Evolutionary conservation across 1,140 invertebrate genomes (phyloP).

Genomic region (Cardiocondyla obscurior): DNA sequence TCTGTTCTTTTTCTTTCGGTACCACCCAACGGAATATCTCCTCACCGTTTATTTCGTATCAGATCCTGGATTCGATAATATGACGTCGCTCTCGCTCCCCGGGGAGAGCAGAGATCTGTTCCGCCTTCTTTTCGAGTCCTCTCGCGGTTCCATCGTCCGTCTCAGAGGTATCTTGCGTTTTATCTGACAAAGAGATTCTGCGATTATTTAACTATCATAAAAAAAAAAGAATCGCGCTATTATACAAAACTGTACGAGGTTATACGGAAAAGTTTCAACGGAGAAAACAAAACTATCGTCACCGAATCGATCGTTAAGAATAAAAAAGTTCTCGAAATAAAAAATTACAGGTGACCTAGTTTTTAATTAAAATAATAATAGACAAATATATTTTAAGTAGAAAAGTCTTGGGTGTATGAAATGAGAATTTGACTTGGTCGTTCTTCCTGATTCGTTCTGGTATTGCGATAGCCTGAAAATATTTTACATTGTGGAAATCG

Average conservation of each 20-base stretch:
- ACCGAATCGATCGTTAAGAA: neutral
- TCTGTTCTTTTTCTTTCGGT: neutral
- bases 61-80: conserved; percentile 66
- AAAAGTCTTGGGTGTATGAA: conserved; percentile 8
- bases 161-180: conserved; percentile 29
- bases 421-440: conserved; percentile 44
- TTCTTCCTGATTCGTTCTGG: neutral
- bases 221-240: conserved; percentile 32
- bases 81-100: conserved; percentile 64
- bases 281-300: neutral
- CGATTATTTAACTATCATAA: neutral
- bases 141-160: conserved; percentile 13
- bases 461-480: conserved; percentile 47
- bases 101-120: conserved; percentile 50
- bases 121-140: conserved; percentile 56
- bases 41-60: conserved; percentile 70
- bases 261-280: neutral
- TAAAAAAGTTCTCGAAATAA: neutral
- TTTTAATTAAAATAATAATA: neutral
- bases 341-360: neutral
- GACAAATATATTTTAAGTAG: neutral
- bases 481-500: conserved; percentile 4
- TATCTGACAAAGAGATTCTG: conserved; percentile 27
- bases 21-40: conserved; percentile 46
- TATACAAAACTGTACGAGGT: conserved; percentile 38